These are phyloP conservation scores for Belonocnema kinseyi DNA, from an alignment of 1,140 invertebrate species.

Conservation along the genomic window DNA sequence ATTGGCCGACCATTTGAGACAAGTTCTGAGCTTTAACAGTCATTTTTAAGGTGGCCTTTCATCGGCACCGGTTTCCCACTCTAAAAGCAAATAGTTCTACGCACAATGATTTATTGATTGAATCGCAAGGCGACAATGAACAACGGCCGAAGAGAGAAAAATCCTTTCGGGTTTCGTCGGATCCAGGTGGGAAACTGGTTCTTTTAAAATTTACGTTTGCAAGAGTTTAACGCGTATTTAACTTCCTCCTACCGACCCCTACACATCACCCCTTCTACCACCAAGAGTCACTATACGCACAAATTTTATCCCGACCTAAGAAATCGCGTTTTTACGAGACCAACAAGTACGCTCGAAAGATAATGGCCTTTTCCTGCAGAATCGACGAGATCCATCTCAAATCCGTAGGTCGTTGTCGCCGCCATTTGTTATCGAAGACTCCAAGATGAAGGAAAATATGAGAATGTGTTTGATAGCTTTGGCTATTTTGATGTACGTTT, in stretches of 20 bases:
- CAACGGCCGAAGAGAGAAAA: neutral
- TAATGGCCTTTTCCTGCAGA: neutral
- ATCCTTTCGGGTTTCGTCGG: conserved; percentile 3
- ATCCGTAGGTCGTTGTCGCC: conserved; percentile 20
- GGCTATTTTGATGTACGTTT: conserved; percentile 2
- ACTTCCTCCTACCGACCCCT: neutral
- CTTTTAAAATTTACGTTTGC: neutral
- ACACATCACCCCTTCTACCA: conserved; percentile 22
- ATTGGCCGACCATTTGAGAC: neutral
- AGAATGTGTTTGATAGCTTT: neutral
- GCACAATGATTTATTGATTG: conserved; percentile 25
- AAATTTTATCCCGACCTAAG: conserved; percentile 25
- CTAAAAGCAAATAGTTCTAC: conserved; percentile 14
- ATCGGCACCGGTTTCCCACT: conserved; percentile 20
- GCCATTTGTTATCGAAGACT: conserved; percentile 5
- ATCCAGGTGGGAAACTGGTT: conserved; percentile 4
- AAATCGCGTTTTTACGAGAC: conserved; percentile 28
- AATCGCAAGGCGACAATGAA: conserved; percentile 27
- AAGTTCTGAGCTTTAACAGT: neutral
- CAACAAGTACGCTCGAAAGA: conserved; percentile 10
- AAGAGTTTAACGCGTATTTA: neutral
- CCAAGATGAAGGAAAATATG: neutral
- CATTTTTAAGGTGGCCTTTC: neutral
- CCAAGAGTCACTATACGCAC: conserved; percentile 29
- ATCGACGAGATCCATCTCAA: conserved; percentile 6